A percentile compares a stretch with the other conserved stretches of the same genome.
Conservation (phyloP, 1,140 invertebrate genomes). For the Andrena cerasifolii region DNA sequence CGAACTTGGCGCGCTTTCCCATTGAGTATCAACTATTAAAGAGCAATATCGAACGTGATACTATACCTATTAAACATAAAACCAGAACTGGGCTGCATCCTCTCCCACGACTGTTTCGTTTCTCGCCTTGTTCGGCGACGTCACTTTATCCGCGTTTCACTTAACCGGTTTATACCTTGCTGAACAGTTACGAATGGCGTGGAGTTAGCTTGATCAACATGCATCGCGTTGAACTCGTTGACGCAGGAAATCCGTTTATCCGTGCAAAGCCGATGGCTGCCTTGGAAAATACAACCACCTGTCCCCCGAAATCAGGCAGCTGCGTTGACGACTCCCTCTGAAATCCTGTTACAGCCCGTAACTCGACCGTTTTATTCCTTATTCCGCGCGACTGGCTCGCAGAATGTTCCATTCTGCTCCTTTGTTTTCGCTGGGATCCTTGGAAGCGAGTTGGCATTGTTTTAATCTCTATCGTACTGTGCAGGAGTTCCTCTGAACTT, state of each 20-base stretch:
- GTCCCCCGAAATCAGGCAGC: constrained; percentile 14
- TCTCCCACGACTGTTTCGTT: not conserved
- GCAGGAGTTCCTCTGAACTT: not conserved
- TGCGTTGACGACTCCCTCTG: not conserved
- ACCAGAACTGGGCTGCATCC: no score
- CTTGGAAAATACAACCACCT: constrained; percentile 19
- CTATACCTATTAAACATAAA: no score
- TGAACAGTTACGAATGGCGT: constrained; percentile 13
- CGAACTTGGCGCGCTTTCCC: no score
- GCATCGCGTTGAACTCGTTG: constrained; percentile 8
- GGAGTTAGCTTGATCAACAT: constrained; percentile 15
- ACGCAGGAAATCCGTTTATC: constrained; percentile 41
- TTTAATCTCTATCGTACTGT: not conserved
- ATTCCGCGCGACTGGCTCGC: not conserved
- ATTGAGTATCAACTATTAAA: no score
- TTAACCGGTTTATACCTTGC: constrained; percentile 31
- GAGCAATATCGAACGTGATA: no score
- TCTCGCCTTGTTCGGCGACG: not conserved
- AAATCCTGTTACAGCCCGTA: constrained; percentile 6
- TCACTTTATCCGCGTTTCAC: constrained; percentile 12
- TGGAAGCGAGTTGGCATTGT: not conserved
- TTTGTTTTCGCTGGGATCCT: not conserved
- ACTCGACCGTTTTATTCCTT: constrained; percentile 12
- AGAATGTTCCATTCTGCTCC: not conserved
- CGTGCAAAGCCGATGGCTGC: constrained; percentile 4